Evolutionary conservation across 2,797 vertebrate genomes (phyloP).

Genomic region (Accipiter minullus): DNA sequence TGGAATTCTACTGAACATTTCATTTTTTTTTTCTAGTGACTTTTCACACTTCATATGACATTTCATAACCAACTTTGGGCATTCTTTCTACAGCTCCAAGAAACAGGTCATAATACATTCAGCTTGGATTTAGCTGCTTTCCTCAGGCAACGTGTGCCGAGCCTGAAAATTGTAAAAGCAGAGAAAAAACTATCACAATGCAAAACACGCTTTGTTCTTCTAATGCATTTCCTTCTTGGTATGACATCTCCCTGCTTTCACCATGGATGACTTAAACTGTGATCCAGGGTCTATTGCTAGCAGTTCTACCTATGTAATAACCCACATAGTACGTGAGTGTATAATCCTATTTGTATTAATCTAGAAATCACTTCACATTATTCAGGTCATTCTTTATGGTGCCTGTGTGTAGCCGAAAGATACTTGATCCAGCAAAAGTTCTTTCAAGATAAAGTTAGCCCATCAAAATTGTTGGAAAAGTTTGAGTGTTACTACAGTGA

Average conservation of each 20-base stretch:
- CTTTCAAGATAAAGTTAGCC: neutral
- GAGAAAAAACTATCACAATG: neutral
- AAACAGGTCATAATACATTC: neutral
- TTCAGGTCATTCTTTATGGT: neutral
- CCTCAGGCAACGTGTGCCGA: neutral
- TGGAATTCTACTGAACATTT: neutral
- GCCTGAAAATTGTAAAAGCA: neutral
- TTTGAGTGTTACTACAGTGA: neutral
- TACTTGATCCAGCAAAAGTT: neutral
- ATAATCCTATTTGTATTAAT: neutral
- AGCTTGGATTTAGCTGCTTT: neutral
- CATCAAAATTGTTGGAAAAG: neutral
- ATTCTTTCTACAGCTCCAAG: neutral
- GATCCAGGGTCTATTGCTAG: neutral
- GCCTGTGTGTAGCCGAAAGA: neutral
- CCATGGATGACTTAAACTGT: neutral
- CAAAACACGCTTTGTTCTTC: neutral
- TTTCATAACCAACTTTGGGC: neutral
- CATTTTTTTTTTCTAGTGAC: neutral
- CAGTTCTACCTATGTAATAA: neutral
- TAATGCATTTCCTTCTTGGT: neutral
- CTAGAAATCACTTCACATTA: neutral
- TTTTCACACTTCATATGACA: neutral
- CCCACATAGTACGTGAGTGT: fast-evolving
- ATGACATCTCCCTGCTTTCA: neutral